A percentile compares a stretch with the other conserved stretches of the same genome.
Conservation (phyloP, 2,888 invertebrate species). For the Oligia fasciuncula region DNA sequence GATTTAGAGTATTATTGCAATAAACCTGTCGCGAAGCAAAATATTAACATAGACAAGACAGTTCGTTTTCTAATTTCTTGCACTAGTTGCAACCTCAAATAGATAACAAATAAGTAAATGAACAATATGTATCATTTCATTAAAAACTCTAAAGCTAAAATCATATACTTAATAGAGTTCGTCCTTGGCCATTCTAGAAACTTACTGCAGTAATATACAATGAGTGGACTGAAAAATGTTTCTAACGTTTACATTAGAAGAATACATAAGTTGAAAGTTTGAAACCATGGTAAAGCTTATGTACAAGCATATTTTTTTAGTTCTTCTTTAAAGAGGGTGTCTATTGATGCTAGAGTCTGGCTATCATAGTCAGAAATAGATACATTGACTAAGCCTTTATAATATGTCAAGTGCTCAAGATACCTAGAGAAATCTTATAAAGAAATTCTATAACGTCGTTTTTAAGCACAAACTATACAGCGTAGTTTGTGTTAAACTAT, state of each 20-base stretch:
- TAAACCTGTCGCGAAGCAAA: conserved; percentile 30
- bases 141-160: conserved; percentile 8
- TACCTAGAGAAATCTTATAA: neutral
- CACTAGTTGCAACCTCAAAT: conserved; percentile 7
- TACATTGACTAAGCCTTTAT: conserved; percentile 1
- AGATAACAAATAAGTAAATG: conserved; percentile 3
- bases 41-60: conserved; percentile 29
- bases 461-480: neutral
- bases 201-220: conserved; percentile 24
- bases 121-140: conserved; percentile 10
- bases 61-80: conserved; percentile 8
- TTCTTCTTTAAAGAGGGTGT: neutral
- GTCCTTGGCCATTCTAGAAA: conserved; percentile 8
- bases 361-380: conserved; percentile 12
- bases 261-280: conserved; percentile 21
- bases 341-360: conserved; percentile 1
- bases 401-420: neutral
- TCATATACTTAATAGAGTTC: neutral
- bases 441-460: neutral
- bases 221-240: neutral
- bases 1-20: conserved; percentile 51
- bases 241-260: conserved; percentile 23
- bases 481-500: neutral
- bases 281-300: neutral
- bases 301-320: neutral